Percentiles rank a stretch among this genome's conserved stretches.
Conservation (phyloP, 2,888 invertebrate genomes). For the Piscicola geometra region DNA sequence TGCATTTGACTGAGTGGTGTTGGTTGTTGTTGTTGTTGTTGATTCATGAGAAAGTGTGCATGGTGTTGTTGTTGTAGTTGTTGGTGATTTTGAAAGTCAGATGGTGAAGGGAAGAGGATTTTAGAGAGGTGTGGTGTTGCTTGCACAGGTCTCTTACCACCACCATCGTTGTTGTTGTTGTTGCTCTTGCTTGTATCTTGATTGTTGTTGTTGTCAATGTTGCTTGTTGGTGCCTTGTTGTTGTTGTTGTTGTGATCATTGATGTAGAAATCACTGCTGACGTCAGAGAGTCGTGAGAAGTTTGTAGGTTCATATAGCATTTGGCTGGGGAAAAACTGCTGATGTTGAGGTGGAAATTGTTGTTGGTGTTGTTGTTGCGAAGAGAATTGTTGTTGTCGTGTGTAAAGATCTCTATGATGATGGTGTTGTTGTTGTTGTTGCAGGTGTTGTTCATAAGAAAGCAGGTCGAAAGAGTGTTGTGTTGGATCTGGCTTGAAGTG, state of each 20-base stretch:
- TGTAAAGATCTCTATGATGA: constrained; percentile 10
- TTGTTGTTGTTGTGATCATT: background rate
- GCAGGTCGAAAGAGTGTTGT: background rate
- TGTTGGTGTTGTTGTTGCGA: background rate
- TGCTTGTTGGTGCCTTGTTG: too few species aligned
- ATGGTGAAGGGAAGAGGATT: background rate
- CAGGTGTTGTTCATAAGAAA: constrained; percentile 4
- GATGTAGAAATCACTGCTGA: constrained; percentile 3
- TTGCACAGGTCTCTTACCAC: background rate
- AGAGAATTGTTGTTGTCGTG: constrained; percentile 15
- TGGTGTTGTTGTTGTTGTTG: constrained; percentile 22
- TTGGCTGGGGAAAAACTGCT: background rate
- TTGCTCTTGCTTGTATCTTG: background rate
- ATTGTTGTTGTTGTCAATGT: constrained; percentile 2
- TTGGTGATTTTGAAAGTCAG: background rate
- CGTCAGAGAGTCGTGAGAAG: background rate
- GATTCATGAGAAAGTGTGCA: background rate
- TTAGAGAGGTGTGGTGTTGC: background rate
- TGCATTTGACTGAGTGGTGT: background rate
- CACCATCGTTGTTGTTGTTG: constrained; percentile 11
- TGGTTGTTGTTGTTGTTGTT: background rate
- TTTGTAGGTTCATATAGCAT: background rate
- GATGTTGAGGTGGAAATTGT: background rate
- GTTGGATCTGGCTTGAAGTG: background rate
- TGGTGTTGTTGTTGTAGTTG: constrained; percentile 29